A percentile compares a stretch with the other conserved stretches of the same genome.
phyloP scores from a whole-genome alignment of 2,888 invertebrate genomes.

The Xestia xanthographa region DNA sequence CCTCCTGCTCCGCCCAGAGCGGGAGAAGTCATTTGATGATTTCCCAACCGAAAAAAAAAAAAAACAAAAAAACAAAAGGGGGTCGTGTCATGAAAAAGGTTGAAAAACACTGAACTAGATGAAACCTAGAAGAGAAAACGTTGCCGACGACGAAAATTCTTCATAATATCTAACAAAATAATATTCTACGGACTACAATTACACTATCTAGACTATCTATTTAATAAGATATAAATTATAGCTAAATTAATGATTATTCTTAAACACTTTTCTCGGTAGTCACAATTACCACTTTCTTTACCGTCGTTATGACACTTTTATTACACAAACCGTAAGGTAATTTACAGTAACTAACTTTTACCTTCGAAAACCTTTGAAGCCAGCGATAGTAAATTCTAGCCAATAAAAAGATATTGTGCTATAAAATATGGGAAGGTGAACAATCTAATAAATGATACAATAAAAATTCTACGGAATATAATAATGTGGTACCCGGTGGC shows the following conservation, averaged over 20 bases:
- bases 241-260: background rate
- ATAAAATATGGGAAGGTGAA: slow-evolving; percentile 68
- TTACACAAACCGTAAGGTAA: slow-evolving; percentile 35
- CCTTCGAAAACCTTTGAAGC: slow-evolving; percentile 43
- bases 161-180: background rate
- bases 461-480: slow-evolving; percentile 61
- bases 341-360: slow-evolving; percentile 26
- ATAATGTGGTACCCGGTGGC: slow-evolving; percentile 64
- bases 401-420: slow-evolving; percentile 46
- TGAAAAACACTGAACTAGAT: no score
- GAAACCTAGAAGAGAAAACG: background rate
- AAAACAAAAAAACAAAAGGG: no score
- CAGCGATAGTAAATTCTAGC: slow-evolving; percentile 52
- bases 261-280: slow-evolving; percentile 22
- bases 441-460: slow-evolving; percentile 66
- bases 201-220: background rate
- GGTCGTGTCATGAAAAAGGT: no score
- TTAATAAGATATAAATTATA: background rate
- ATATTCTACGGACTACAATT: background rate
- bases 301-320: slow-evolving; percentile 41
- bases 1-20: no score
- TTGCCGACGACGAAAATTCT: no score
- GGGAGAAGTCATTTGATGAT: no score
- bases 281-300: slow-evolving; percentile 12
- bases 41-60: no score